A percentile compares a stretch with the other conserved stretches of the same genome.
phyloP scores from a whole-genome alignment of 2,888 invertebrate genomes.

The Tryphoninae sp. region DNA sequence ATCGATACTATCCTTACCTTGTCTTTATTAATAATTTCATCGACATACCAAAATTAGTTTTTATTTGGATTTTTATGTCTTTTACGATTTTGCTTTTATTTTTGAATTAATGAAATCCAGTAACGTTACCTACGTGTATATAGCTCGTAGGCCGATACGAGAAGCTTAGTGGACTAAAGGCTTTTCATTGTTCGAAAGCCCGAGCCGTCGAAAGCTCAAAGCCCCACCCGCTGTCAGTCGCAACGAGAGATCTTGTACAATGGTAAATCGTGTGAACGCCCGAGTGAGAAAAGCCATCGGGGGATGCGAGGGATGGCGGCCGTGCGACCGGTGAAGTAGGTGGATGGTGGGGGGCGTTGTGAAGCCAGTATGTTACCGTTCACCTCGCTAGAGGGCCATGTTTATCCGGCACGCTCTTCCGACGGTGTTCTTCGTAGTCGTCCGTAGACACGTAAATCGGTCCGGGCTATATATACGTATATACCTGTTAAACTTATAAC shows the following conservation, averaged over 20 bases:
- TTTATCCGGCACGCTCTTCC: neutral
- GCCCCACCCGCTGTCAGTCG: neutral
- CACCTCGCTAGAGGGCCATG: too few species aligned
- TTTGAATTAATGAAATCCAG: neutral
- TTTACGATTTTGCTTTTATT: neutral
- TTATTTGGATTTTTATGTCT: too few species aligned
- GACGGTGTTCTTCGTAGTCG: neutral
- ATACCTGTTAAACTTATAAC: too few species aligned
- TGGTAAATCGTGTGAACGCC: neutral
- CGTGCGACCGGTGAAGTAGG: neutral
- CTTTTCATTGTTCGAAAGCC: neutral
- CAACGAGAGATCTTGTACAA: neutral
- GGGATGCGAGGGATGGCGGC: neutral
- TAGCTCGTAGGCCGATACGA: neutral
- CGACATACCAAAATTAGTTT: too few species aligned
- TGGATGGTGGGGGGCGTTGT: neutral
- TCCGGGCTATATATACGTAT: neutral
- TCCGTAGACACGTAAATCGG: neutral
- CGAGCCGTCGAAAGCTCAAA: neutral
- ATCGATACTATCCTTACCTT: too few species aligned
- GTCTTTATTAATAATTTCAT: too few species aligned
- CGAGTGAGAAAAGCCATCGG: neutral
- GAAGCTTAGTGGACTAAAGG: neutral
- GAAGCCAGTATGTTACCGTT: neutral
- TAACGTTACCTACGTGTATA: neutral